Percentiles rank a stretch among this genome's conserved stretches.
Evolutionary conservation across 2,113 vertebrate genomes (phyloP).

Genomic region (Cepphus grylle): DNA sequence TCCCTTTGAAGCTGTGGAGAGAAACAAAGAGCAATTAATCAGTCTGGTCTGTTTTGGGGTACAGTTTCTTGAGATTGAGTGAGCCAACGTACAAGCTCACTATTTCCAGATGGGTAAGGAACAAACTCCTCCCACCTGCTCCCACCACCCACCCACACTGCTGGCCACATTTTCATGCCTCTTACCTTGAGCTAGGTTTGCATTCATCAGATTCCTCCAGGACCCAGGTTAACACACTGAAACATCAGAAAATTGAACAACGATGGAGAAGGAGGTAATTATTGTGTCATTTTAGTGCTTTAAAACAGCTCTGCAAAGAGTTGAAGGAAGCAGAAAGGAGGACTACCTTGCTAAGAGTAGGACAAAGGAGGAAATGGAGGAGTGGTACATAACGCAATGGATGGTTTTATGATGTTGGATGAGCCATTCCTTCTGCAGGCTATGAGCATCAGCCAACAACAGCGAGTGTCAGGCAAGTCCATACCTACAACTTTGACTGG

Average conservation of each 20-base stretch:
- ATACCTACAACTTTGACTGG: background rate
- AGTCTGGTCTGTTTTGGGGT: background rate
- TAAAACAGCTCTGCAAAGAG: background rate
- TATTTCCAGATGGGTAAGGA: background rate
- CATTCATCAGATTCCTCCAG: background rate
- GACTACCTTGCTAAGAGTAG: too few relatives aligned
- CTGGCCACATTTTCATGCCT: background rate
- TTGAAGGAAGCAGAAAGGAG: background rate
- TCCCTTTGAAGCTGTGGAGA: background rate
- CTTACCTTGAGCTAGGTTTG: background rate
- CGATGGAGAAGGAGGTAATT: background rate
- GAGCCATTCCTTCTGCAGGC: background rate
- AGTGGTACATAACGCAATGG: background rate
- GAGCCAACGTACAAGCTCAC: background rate
- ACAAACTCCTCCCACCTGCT: background rate
- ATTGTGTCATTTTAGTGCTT: background rate
- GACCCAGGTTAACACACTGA: rapidly evolving
- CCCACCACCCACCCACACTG: background rate
- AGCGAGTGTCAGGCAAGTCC: rapidly evolving
- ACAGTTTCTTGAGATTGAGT: background rate
- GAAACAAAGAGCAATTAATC: background rate
- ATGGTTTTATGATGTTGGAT: background rate
- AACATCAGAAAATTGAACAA: background rate
- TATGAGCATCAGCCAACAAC: background rate
- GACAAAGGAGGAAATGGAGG: background rate